Conservation (phyloP, 2,888 invertebrate genomes). For the Timema podura region DNA sequence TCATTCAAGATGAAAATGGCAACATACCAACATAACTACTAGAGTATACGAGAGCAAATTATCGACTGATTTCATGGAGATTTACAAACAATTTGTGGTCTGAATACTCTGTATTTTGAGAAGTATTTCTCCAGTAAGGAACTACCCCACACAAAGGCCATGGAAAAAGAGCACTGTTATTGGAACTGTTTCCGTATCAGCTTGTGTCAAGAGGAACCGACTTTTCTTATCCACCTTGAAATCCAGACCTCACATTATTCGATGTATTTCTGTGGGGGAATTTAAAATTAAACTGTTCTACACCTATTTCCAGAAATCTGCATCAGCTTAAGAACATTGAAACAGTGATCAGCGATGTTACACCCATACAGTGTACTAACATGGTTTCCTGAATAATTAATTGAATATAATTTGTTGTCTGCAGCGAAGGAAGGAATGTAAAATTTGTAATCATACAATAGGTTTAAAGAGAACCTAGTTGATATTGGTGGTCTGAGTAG, state of each 20-base stretch:
- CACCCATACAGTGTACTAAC: background rate
- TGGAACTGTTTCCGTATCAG: background rate
- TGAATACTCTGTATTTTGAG: background rate
- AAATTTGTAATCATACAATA: too few relatives aligned
- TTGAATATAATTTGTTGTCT: background rate
- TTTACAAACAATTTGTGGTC: background rate
- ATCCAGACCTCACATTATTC: background rate
- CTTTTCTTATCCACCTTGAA: background rate
- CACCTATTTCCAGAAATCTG: background rate
- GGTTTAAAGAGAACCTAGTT: too few relatives aligned
- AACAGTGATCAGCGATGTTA: background rate
- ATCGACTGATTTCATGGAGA: background rate
- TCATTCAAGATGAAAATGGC: too few relatives aligned
- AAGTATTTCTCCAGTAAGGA: background rate
- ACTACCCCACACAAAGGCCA: background rate
- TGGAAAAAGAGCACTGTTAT: background rate
- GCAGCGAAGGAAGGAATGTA: too few relatives aligned
- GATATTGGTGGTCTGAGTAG: too few relatives aligned
- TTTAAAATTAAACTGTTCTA: background rate
- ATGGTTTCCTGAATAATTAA: background rate
- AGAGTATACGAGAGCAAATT: background rate
- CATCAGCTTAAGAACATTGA: background rate
- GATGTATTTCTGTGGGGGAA: background rate
- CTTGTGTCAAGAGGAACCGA: background rate
- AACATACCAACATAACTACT: background rate